Conservation (phyloP, 2,888 invertebrate genomes). For the Drosophila anceps region DNA sequence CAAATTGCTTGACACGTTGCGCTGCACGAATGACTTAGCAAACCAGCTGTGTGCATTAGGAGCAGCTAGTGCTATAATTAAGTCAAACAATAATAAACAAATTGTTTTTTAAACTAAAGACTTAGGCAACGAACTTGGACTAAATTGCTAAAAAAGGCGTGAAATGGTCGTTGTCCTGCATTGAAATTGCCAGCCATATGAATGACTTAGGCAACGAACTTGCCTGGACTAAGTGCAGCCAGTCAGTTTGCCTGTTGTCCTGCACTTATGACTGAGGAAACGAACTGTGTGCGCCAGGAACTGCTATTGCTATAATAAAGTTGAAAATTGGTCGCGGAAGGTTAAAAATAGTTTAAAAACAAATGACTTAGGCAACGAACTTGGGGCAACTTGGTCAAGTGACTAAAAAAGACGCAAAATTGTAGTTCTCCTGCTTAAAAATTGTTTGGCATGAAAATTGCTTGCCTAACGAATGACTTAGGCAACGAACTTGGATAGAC, state of each 20-base stretch:
- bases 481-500: slow-evolving; percentile 35
- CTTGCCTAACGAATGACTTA: slow-evolving; percentile 43
- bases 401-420: background rate
- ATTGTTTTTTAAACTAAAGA: slow-evolving; percentile 15
- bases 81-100: background rate
- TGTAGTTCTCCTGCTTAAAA: background rate
- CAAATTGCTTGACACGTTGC: slow-evolving; percentile 67
- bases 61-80: background rate
- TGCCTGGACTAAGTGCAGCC: background rate
- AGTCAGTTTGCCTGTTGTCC: no score
- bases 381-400: slow-evolving; percentile 22
- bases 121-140: slow-evolving; percentile 31
- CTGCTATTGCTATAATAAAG: background rate
- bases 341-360: no score
- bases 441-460: slow-evolving; percentile 3
- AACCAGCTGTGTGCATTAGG: slow-evolving; percentile 1
- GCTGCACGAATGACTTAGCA: slow-evolving; percentile 36
- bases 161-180: background rate
- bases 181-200: background rate
- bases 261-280: background rate
- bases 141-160: background rate
- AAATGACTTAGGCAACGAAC: slow-evolving; percentile 68
- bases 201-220: slow-evolving; percentile 6
- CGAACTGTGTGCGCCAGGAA: background rate
- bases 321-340: no score